These are phyloP conservation scores for Scolopax mira DNA, from an alignment of 2,113 vertebrate genomes.

Conservation along the genomic window DNA sequence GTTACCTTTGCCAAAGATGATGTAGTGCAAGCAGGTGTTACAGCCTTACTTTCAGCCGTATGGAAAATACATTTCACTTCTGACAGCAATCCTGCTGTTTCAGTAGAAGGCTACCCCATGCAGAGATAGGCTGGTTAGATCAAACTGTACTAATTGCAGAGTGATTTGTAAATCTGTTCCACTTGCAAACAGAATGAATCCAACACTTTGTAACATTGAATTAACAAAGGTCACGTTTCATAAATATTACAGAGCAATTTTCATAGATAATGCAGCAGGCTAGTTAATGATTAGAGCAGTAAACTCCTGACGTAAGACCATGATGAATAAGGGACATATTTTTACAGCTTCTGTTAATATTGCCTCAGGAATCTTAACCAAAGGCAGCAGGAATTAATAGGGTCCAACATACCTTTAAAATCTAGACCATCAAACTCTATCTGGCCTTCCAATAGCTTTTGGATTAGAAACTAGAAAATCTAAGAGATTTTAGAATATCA, in stretches of 20 bases:
- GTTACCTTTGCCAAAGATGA: constrained; percentile 55
- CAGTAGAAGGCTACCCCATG: constrained; percentile 52
- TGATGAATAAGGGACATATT: constrained; percentile 14
- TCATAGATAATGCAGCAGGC: constrained; percentile 46
- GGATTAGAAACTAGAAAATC: not conserved
- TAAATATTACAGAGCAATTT: constrained; percentile 64
- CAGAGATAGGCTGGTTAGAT: constrained; percentile 60
- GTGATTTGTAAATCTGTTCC: constrained; percentile 63
- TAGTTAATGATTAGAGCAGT: constrained; percentile 59
- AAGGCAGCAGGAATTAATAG: not conserved
- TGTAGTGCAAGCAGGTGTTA: constrained; percentile 59
- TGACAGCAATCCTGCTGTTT: constrained; percentile 49
- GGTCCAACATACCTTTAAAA: not conserved
- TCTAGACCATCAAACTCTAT: not conserved
- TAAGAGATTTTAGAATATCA: not conserved
- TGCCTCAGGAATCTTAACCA: constrained; percentile 15
- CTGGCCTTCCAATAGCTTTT: not conserved
- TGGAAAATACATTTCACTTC: constrained; percentile 47
- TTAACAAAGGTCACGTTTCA: constrained; percentile 67
- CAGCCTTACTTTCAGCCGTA: not conserved
- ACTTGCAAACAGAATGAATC: constrained; percentile 54
- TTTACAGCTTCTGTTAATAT: constrained; percentile 18
- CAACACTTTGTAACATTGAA: constrained; percentile 47
- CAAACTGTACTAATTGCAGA: constrained; percentile 66
- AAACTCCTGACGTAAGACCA: constrained; percentile 41